Percentiles rank a stretch among this genome's conserved stretches.
Evolutionary conservation across 2,888 invertebrate genomes (phyloP).

Genomic region (Drosophila mercatorum): DNA sequence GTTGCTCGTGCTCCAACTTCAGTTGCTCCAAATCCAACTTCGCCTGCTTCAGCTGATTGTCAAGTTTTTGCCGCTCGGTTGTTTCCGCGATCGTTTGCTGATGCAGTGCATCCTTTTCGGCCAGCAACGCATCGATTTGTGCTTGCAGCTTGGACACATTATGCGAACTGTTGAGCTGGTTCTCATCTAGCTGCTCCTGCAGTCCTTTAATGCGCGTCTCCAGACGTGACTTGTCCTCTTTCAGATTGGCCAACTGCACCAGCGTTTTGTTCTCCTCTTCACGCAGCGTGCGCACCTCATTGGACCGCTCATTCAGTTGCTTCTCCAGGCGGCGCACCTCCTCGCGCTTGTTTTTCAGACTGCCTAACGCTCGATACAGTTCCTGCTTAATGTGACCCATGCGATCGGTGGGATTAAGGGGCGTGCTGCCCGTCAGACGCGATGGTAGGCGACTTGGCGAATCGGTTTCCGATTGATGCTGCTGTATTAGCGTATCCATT

Average conservation of each 20-base stretch:
- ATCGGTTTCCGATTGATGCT: constrained; percentile 78
- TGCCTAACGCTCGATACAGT: constrained; percentile 84
- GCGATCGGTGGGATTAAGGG: constrained; percentile 82
- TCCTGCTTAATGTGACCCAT: constrained; percentile 85
- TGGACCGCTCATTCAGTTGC: constrained; percentile 71
- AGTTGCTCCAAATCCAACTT: constrained; percentile 85
- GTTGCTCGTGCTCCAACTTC: constrained; percentile 76
- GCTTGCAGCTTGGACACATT: constrained; percentile 41
- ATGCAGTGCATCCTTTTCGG: constrained; percentile 81
- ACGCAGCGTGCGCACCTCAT: constrained; percentile 75
- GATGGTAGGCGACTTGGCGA: constrained; percentile 56
- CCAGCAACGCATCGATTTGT: constrained; percentile 81
- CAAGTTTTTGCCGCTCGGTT: constrained; percentile 85
- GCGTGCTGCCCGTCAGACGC: constrained; percentile 79
- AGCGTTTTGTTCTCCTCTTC: constrained; percentile 82
- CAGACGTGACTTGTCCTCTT: constrained; percentile 81
- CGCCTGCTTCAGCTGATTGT: constrained; percentile 85
- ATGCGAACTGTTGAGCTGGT: constrained; percentile 41
- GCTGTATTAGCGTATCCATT: constrained; percentile 82
- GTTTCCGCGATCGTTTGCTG: constrained; percentile 51
- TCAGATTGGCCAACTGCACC: constrained; percentile 79
- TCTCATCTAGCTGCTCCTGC: constrained; percentile 82
- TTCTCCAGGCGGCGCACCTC: constrained; percentile 85
- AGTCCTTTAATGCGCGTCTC: constrained; percentile 78
- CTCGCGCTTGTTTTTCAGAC: constrained; percentile 85